These are phyloP conservation scores for Epirrita christyi DNA, from an alignment of 2,888 invertebrate genomes.

Conservation along the genomic window DNA sequence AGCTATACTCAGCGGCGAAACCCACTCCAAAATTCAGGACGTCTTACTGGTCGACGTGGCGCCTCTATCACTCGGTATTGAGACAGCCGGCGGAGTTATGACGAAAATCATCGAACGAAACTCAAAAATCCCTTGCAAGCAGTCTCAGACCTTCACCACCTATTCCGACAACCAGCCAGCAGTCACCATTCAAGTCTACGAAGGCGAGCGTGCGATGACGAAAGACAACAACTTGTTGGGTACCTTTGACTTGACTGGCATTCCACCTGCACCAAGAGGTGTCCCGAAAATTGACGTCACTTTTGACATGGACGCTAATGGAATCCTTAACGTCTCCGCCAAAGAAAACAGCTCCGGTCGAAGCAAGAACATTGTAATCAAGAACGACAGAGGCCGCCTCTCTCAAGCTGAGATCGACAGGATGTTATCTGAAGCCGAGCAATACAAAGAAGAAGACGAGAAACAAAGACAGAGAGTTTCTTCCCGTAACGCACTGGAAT, in stretches of 20 bases:
- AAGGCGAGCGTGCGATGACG: conserved; percentile 93
- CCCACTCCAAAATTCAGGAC: conserved; percentile 90
- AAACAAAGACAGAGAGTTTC: conserved; percentile 88
- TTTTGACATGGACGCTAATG: conserved; percentile 91
- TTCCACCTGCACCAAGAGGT: conserved; percentile 89
- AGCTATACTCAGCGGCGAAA: conserved; percentile 89
- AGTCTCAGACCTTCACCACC: conserved; percentile 90
- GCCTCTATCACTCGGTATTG: conserved; percentile 89
- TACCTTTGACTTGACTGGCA: conserved; percentile 87
- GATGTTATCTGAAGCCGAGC: conserved; percentile 91
- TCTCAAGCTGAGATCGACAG: conserved; percentile 93
- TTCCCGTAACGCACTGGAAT: conserved; percentile 89
- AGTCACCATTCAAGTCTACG: conserved; percentile 89
- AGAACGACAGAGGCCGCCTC: conserved; percentile 92
- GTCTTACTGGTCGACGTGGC: conserved; percentile 85
- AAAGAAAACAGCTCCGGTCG: conserved; percentile 88
- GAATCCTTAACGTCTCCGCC: conserved; percentile 93
- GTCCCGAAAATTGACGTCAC: conserved; percentile 89
- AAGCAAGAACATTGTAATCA: conserved; percentile 91
- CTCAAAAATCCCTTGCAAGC: conserved; percentile 89
- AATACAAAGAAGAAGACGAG: conserved; percentile 89
- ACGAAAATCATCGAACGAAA: conserved; percentile 90
- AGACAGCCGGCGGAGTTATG: conserved; percentile 93
- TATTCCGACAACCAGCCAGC: conserved; percentile 92
- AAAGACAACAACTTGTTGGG: conserved; percentile 90